Evolutionary conservation across 2,888 invertebrate species (phyloP).

Genomic region (Anoplius nigerrimus): DNA sequence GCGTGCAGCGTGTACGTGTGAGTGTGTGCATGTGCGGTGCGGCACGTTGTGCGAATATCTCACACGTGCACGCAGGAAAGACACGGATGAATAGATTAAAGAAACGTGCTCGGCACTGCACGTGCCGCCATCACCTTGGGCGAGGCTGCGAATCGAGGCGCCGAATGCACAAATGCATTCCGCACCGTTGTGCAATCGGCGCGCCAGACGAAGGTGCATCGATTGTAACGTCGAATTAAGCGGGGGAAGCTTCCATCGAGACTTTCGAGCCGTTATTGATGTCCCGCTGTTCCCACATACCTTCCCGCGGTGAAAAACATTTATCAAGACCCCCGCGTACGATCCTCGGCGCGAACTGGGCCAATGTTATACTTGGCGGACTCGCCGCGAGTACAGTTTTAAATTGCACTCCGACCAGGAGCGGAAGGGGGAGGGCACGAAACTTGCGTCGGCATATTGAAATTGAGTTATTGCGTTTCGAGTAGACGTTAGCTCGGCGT

Average conservation of each 20-base stretch:
- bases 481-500: not conserved
- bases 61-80: slow-evolving; percentile 5
- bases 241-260: too few relatives aligned
- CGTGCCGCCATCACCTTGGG: slow-evolving; percentile 3
- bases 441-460: slow-evolving; percentile 5
- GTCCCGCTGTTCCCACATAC: too few relatives aligned
- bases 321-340: too few relatives aligned
- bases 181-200: slow-evolving; percentile 12
- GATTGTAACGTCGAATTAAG: too few relatives aligned
- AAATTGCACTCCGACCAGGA: too few relatives aligned
- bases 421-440: too few relatives aligned
- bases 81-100: slow-evolving; percentile 34
- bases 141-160: slow-evolving; percentile 3
- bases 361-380: too few relatives aligned
- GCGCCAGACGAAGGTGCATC: too few relatives aligned
- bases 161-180: slow-evolving; percentile 17
- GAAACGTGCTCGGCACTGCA: slow-evolving; percentile 29
- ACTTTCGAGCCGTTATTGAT: too few relatives aligned
- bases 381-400: too few relatives aligned
- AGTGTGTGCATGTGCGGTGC: not conserved
- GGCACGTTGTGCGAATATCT: not conserved
- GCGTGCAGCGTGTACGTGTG: not conserved
- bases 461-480: not conserved
- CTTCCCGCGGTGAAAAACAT: too few relatives aligned
- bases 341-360: too few relatives aligned